Conservation (phyloP, 1,140 invertebrate genomes). For the Musca domestica region DNA sequence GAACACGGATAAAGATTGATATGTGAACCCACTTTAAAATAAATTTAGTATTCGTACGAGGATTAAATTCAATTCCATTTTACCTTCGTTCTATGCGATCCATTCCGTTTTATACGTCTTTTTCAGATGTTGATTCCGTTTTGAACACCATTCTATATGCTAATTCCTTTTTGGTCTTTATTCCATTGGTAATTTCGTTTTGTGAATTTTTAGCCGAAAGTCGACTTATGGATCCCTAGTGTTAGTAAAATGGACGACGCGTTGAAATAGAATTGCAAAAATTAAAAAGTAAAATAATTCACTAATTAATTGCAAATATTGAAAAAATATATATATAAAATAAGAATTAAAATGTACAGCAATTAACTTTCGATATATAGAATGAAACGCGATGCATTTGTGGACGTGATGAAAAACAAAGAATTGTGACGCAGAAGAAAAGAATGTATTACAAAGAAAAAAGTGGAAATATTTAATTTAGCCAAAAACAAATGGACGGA, state of each 20-base stretch:
- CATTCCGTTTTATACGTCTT: no score
- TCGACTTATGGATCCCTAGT: no score
- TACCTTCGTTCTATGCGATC: no score
- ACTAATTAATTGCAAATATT: slow-evolving; percentile 4
- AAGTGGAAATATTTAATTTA: slow-evolving; percentile 9
- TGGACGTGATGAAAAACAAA: neutral
- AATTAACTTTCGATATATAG: neutral
- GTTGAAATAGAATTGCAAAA: slow-evolving; percentile 16
- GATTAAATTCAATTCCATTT: no score
- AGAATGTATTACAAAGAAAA: slow-evolving; percentile 15
- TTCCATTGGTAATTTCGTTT: no score
- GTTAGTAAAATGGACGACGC: slow-evolving; percentile 15
- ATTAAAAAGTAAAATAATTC: slow-evolving; percentile 8
- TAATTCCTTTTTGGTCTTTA: no score
- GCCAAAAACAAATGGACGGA: neutral
- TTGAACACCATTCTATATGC: no score
- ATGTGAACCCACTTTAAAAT: no score
- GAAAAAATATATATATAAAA: neutral
- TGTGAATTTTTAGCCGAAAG: no score
- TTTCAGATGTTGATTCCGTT: no score
- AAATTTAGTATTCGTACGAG: no score
- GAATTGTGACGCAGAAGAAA: slow-evolving; percentile 14
- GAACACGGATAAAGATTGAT: no score
- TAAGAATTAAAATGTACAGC: neutral
- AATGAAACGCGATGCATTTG: neutral